Conservation (phyloP, 1,140 invertebrate species). For the Brachystomella parvula region DNA sequence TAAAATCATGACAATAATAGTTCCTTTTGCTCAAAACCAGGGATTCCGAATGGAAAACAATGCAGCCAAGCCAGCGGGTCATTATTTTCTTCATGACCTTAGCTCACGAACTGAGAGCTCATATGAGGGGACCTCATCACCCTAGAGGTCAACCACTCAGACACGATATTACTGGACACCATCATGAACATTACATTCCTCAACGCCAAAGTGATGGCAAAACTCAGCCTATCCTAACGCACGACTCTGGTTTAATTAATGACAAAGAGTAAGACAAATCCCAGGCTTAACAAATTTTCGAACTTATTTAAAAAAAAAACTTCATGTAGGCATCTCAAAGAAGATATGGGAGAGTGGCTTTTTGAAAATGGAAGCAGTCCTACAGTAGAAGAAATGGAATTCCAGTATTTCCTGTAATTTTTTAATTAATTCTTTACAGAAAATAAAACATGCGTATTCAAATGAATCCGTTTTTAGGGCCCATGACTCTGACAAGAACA, state of each 20-base stretch:
- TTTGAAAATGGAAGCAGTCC: conserved; percentile 55
- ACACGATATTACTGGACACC: background rate
- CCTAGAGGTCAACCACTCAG: conserved; percentile 51
- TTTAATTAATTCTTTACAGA: background rate
- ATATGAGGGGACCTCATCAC: conserved; percentile 61
- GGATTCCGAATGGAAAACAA: background rate
- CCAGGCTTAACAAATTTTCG: background rate
- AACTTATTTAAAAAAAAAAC: conserved; percentile 15
- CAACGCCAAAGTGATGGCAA: conserved; percentile 49
- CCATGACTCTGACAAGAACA: conserved; percentile 73
- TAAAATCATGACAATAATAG: too few species aligned
- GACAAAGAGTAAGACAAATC: conserved; percentile 53
- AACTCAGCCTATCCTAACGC: conserved; percentile 52
- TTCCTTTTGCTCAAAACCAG: too few species aligned
- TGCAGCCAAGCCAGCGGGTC: background rate
- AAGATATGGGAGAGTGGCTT: conserved; percentile 56
- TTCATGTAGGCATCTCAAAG: conserved; percentile 57
- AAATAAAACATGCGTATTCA: background rate
- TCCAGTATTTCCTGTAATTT: conserved; percentile 55
- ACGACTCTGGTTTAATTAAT: conserved; percentile 57
- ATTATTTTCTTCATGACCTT: background rate
- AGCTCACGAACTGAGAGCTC: background rate
- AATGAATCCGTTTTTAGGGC: conserved; percentile 46
- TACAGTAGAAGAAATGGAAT: conserved; percentile 65
- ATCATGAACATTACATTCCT: conserved; percentile 50